phyloP scores from a whole-genome alignment of 2,888 invertebrate genomes.

The Fabriciana adippe region DNA sequence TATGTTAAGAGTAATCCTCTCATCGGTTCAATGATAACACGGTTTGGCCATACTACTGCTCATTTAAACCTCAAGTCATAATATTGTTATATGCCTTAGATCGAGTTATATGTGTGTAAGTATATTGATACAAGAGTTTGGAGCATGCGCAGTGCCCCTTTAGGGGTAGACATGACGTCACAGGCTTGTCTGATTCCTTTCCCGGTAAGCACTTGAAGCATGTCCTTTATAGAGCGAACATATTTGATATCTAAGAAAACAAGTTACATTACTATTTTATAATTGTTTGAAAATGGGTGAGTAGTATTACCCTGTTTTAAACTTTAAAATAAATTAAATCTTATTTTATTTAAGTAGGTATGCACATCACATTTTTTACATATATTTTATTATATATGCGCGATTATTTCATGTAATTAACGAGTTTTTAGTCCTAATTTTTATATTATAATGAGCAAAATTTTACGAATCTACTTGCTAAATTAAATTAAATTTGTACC shows the following conservation, averaged over 20 bases:
- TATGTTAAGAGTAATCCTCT: too few relatives aligned
- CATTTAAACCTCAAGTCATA: too few relatives aligned
- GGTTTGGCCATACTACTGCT: too few relatives aligned
- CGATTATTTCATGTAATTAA: too few relatives aligned
- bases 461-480: too few relatives aligned
- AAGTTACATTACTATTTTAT: background rate
- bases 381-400: too few relatives aligned
- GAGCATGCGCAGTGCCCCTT: slow-evolving; percentile 20
- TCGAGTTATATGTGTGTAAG: background rate
- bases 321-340: too few relatives aligned
- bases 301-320: background rate
- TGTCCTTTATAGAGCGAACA: slow-evolving; percentile 10
- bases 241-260: background rate
- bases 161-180: slow-evolving; percentile 6
- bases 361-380: too few relatives aligned
- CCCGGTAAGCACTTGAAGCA: slow-evolving; percentile 12
- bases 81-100: background rate
- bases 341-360: too few relatives aligned
- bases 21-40: too few relatives aligned
- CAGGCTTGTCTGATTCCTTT: slow-evolving; percentile 9
- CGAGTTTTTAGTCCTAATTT: too few relatives aligned
- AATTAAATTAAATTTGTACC: background rate
- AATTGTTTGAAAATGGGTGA: background rate
- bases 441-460: too few relatives aligned
- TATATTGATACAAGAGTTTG: slow-evolving; percentile 5